Evolutionary conservation across 23 tunicate species (phyloP).

Genomic region (Trididemnum clinides): DNA sequence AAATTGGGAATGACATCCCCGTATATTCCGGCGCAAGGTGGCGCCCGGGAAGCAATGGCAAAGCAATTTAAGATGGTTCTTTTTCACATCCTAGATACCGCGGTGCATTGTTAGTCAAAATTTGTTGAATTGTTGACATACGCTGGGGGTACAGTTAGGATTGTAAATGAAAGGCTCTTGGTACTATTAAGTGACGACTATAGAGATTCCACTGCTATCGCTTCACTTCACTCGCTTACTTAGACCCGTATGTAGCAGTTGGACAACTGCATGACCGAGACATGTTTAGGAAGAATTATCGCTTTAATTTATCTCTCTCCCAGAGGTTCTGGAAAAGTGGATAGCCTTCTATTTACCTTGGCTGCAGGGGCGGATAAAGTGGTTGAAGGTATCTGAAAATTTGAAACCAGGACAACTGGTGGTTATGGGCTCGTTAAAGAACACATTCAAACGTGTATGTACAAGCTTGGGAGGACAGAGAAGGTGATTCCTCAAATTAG

Average conservation of each 20-base stretch:
- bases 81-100: background rate
- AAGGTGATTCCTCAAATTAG: constrained; percentile 13
- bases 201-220: constrained; percentile 8
- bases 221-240: background rate
- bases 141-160: background rate
- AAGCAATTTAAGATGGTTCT: constrained; percentile 11
- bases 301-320: background rate
- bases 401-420: constrained; percentile 18
- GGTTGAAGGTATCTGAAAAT: background rate
- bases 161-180: constrained; percentile 16
- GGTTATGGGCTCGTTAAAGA: constrained; percentile 3
- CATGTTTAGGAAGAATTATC: background rate
- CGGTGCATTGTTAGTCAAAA: background rate
- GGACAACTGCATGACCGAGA: background rate
- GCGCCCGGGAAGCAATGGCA: constrained; percentile 15
- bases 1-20: background rate
- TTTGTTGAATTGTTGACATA: background rate
- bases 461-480: background rate
- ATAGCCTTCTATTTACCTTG: constrained; percentile 9
- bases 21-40: constrained; percentile 4
- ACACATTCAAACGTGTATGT: background rate
- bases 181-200: background rate
- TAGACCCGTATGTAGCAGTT: background rate
- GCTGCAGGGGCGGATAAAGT: constrained; percentile 19
- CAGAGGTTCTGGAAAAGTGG: constrained; percentile 15